Base-by-base conservation (phyloP, 2,113 vertebrate species). In the Conger conger region DNA sequence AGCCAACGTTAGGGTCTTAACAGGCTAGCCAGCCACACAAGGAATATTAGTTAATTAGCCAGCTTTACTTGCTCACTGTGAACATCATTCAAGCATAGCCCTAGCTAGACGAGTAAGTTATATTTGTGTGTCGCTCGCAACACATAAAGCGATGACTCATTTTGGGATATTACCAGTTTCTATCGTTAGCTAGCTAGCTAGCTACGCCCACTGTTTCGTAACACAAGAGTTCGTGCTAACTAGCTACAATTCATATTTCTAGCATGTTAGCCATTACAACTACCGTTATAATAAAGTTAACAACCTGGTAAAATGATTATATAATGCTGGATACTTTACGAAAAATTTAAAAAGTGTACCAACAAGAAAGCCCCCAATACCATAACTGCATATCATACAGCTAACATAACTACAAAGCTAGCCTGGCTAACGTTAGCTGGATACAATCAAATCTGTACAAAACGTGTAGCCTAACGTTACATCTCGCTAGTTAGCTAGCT, bases 401-500 rank as follows among this genome's bases (percentile, higher is more conserved):
- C 18, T 63, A 63, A 63, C 9, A 9, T 3, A 63, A 50, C 45
- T 63, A 60, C 57, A 27, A 8, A 1, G 23, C 57, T 63, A 27
- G 18, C 8, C 50, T 53, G 50, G 50, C 57, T 63, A 63, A 63
- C 18, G 18, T 23, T 63, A 63, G 57, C 57, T 63, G 23, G 57
- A 18, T 63, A 63, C 57, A 27, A 63, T 63, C 27, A 63, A 63
- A 63, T 23, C 57, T 23, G 57, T n/a, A 4, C 35, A 3, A 35
- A 76, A 78, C 81, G 50, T 6, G 76, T 23, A 85, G 38, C 87
- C n/a, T n/a, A n/a, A n/a, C n/a, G n/a, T n/a, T 81, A 63, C 84
- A 84, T 86, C 83, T 82, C 89, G 86, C 87, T 82, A 87, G 90
- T 82, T 86, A 91, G 90, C 92, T 76, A 18, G 57, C 0, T 73